Conservation (phyloP, 2,888 invertebrate genomes). For the Diploptera punctata region DNA sequence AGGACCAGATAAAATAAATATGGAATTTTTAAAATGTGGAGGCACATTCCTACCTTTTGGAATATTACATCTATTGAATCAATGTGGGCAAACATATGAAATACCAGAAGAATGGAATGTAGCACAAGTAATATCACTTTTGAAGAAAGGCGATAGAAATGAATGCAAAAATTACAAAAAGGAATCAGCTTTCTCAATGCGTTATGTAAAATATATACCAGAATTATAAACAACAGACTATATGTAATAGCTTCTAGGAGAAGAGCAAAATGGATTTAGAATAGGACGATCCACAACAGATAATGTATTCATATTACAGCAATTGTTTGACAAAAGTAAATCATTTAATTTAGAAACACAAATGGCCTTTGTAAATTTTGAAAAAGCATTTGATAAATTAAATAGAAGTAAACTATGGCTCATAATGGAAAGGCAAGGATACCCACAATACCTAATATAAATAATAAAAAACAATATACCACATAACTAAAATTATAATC, state of each 20-base stretch:
- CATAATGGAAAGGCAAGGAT: not conserved
- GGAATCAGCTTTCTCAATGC: not conserved
- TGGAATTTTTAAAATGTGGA: not conserved
- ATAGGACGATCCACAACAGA: not conserved
- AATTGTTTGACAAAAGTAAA: not conserved
- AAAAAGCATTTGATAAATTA: not conserved
- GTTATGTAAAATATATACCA: not conserved
- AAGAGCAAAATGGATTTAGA: not conserved
- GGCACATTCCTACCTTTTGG: not conserved
- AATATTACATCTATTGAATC: not conserved
- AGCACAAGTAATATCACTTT: not conserved
- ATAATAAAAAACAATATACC: too few species aligned
- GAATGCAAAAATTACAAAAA: not conserved
- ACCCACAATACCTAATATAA: too few species aligned
- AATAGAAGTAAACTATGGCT: not conserved
- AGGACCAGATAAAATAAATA: not conserved
- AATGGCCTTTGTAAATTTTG: not conserved
- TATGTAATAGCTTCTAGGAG: not conserved
- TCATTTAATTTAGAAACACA: not conserved
- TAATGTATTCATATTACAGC: not conserved
- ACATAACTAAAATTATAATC: too few species aligned
- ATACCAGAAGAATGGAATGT: not conserved
- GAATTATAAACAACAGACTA: not conserved
- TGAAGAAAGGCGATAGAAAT: not conserved
- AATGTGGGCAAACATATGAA: not conserved